Base-by-base conservation (phyloP, 2,797 vertebrate genomes). In the Setipinna tenuifilis region DNA sequence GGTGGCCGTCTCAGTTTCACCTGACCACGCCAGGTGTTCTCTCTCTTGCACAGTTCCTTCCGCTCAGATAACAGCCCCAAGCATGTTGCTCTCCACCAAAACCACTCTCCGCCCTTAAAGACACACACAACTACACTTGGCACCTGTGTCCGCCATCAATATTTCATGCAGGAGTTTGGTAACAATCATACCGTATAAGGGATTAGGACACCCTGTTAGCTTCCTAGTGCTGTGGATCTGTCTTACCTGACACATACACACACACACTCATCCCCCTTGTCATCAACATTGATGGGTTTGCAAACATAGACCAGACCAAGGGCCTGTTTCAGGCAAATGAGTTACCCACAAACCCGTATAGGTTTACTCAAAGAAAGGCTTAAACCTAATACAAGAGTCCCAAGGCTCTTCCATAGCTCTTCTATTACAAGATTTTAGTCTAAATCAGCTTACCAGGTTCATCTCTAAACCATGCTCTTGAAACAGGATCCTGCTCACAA, bases 161-260 rank as follows among this genome's bases (percentile, higher is more conserved):
- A 94, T 89, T 95, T 96, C 91, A 96, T 91, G 85, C 71, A 92
- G 94, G 95, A 90, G 93, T 95, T 94, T 95, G 95, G 94, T 95
- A 90, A 94, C 93, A 44, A 91, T 85, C 91, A 89, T 90, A 90
- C 85, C 61, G 87, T 93, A 93, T 88, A 93, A 91, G 88, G 92
- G 91, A 93, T 93, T 92, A 91, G 85, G 85, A 91, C 88, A 87
- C 84, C 50, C 50, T 46, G 62, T 81, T 82, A 86, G 84, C 25
- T 14, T 62, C 71, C 28, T 35, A 16, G 31, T 71, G 28, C 25
- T 71, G 65, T 0, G 12, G 28, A 16, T 9, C 59, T 61, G 6
- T 7, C n/a, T 62, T 62, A 62, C 61, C 21, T 62, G 1, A 68
- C 1, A 68, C 62, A 68, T 6, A 68, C 62, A 68, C 23, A 71